Conservation (phyloP, 2,797 vertebrate genomes). For the Cetoscarus ocellatus region DNA sequence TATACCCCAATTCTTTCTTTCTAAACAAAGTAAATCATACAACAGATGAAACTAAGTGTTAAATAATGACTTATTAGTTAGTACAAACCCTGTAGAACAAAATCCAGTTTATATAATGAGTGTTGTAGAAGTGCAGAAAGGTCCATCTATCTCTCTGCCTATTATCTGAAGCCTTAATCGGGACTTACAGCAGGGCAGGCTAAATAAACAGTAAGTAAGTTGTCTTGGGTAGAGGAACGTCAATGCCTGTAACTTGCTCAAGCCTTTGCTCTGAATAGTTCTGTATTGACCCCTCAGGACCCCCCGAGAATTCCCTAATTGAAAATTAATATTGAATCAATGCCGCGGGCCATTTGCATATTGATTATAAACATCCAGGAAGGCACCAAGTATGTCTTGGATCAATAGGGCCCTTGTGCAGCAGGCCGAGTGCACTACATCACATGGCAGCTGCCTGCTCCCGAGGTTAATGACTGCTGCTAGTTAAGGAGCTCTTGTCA, state of each 20-base stretch:
- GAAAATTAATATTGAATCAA: slow-evolving; percentile 99
- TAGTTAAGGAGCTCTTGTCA: slow-evolving; percentile 88
- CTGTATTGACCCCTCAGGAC: slow-evolving; percentile 96
- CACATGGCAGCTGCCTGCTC: slow-evolving; percentile 83
- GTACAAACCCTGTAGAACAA: slow-evolving; percentile 73
- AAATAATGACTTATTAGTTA: slow-evolving; percentile 80
- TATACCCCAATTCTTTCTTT: slow-evolving; percentile 12
- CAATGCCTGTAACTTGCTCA: slow-evolving; percentile 90
- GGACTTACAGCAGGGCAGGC: slow-evolving; percentile 87
- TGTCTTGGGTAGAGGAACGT: slow-evolving; percentile 88
- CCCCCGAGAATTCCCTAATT: slow-evolving; percentile 99
- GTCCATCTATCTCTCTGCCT: slow-evolving; percentile 84
- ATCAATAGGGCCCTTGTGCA: slow-evolving; percentile 96
- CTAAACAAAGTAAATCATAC: slow-evolving; percentile 42
- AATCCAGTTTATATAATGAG: slow-evolving; percentile 74
- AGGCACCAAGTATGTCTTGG: slow-evolving; percentile 95
- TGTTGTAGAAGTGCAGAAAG: slow-evolving; percentile 75
- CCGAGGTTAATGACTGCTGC: slow-evolving; percentile 89
- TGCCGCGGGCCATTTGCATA: slow-evolving; percentile 98
- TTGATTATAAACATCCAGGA: slow-evolving; percentile 99
- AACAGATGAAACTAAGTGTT: slow-evolving; percentile 61
- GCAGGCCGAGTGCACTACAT: slow-evolving; percentile 88
- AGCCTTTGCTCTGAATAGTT: slow-evolving; percentile 92
- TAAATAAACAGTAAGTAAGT: slow-evolving; percentile 93
- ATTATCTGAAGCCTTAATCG: slow-evolving; percentile 85